Percentiles rank a stretch among this genome's conserved stretches.
These are phyloP conservation scores for Cerastis leucographa DNA, from an alignment of 2,888 invertebrate genomes.

Conservation along the genomic window DNA sequence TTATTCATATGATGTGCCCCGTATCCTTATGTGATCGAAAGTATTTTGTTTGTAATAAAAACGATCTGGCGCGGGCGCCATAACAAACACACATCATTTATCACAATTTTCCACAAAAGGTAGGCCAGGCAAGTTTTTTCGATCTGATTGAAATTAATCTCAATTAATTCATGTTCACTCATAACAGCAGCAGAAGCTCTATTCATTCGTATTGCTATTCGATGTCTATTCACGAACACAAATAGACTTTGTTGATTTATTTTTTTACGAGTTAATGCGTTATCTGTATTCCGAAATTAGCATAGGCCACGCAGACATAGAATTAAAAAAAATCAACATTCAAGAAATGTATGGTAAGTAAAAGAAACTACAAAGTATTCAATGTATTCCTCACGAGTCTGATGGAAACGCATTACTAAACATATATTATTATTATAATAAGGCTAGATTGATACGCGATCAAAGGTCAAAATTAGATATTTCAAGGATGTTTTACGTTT, in stretches of 20 bases:
- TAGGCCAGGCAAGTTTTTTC: conserved; percentile 20
- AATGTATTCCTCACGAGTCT: conserved; percentile 23
- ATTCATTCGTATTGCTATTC: conserved; percentile 45
- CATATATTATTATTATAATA: conserved; percentile 15
- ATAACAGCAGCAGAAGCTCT: conserved; percentile 22
- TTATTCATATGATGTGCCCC: conserved; percentile 7
- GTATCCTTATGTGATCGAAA: conserved; percentile 20
- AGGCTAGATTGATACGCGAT: conserved; percentile 43
- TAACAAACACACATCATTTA: conserved; percentile 26
- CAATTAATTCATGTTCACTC: conserved; percentile 36
- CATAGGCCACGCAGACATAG: conserved; percentile 47
- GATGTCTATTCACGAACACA: conserved; percentile 49
- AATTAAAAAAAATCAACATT: conserved; percentile 40
- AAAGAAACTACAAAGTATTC: conserved; percentile 18
- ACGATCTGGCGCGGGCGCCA: conserved; percentile 1
- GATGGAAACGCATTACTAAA: conserved; percentile 23
- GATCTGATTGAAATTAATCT: conserved; percentile 43
- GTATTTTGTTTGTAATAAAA: conserved; percentile 29
- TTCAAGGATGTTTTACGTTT: conserved; percentile 47
- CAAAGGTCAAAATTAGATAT: conserved; percentile 49
- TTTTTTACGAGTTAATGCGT: conserved; percentile 56
- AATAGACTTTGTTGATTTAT: conserved; percentile 51
- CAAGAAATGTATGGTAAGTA: conserved; percentile 24
- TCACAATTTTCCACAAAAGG: conserved; percentile 33
- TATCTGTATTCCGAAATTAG: conserved; percentile 65